A percentile compares a stretch with the other conserved stretches of the same genome.
These are phyloP conservation scores for Coecobrya sp. DNA, from an alignment of 2,888 invertebrate genomes.

Conservation along the genomic window DNA sequence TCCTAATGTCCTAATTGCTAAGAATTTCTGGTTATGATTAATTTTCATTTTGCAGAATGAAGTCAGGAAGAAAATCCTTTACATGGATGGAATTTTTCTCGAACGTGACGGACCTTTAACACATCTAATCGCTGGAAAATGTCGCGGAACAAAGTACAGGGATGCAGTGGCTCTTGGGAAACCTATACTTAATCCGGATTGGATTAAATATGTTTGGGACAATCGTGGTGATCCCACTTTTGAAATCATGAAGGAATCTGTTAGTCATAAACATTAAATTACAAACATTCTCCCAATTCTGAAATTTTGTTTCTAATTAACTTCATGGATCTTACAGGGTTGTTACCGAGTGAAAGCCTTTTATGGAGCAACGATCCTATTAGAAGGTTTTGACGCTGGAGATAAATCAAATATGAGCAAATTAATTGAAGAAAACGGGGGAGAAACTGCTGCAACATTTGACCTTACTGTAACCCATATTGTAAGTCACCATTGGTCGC, in stretches of 20 bases:
- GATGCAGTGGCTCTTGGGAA: constrained; percentile 96
- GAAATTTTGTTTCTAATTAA: too few species aligned
- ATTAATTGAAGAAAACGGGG: constrained; percentile 89
- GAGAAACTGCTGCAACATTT: constrained; percentile 91
- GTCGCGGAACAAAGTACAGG: constrained; percentile 97
- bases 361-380: constrained; percentile 84
- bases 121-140: constrained; percentile 96
- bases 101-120: constrained; percentile 89
- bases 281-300: too few species aligned
- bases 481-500: constrained; percentile 90
- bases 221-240: constrained; percentile 90
- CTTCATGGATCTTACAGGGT: constrained; percentile 72
- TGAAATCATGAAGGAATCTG: constrained; percentile 73
- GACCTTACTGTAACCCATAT: constrained; percentile 97
- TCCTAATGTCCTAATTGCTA: too few species aligned
- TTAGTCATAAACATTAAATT: too few species aligned
- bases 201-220: constrained; percentile 97
- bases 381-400: constrained; percentile 83
- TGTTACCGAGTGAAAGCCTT: constrained; percentile 84
- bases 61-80: constrained; percentile 83
- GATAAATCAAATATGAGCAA: constrained; percentile 84
- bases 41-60: constrained; percentile 81
- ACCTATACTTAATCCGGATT: constrained; percentile 95
- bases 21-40: not conserved
- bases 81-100: constrained; percentile 85